Conservation (phyloP, 1,140 invertebrate species). For the Ceratosolen fusciceps region DNA sequence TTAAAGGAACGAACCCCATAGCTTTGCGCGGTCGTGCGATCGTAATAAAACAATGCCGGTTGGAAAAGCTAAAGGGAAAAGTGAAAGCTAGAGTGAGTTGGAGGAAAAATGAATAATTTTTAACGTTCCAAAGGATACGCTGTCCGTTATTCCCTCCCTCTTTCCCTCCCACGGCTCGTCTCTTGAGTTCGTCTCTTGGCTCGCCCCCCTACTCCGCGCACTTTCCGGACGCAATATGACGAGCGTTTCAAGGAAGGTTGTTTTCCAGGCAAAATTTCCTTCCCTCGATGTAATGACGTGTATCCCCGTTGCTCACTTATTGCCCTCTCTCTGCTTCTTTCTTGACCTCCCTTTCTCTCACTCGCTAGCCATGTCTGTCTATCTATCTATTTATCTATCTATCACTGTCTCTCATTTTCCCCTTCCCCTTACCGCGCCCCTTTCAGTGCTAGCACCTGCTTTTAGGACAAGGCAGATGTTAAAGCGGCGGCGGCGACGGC, state of each 20-base stretch:
- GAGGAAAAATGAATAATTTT: constrained; percentile 23
- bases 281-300: neutral
- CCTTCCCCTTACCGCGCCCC: neutral
- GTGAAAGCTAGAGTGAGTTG: neutral
- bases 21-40: neutral
- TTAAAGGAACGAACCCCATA: neutral
- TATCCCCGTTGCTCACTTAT: neutral
- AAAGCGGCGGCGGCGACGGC: too few relatives aligned
- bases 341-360: neutral
- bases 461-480: constrained; percentile 37
- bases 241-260: neutral
- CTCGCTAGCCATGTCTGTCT: neutral
- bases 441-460: constrained; percentile 20
- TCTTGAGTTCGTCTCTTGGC: neutral
- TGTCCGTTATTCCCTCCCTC: neutral
- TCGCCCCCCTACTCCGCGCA: neutral
- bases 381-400: neutral
- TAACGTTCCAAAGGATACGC: neutral
- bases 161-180: neutral
- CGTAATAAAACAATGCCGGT: neutral
- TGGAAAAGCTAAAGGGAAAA: constrained; percentile 1
- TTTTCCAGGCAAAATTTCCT: constrained; percentile 31
- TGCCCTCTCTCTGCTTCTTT: neutral
- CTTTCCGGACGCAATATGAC: neutral
- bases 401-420: neutral